A percentile compares a stretch with the other conserved stretches of the same genome.
Evolutionary conservation across 2,113 vertebrate species (phyloP).

Genomic region (Panthera uncia): DNA sequence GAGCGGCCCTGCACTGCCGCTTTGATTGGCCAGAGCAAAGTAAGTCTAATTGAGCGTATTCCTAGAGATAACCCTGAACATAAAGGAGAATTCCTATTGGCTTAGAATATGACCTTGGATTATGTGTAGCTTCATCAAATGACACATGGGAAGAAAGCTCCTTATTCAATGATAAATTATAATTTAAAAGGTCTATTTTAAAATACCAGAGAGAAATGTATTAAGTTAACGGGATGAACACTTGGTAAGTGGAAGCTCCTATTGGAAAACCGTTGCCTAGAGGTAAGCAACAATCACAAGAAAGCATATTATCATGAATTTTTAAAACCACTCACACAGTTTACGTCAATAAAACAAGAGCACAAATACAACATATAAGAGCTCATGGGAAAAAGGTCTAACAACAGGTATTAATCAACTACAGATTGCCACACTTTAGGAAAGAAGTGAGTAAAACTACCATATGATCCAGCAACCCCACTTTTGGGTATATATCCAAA

Average conservation of each 20-base stretch:
- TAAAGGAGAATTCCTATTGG: not conserved
- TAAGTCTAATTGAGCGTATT: no score
- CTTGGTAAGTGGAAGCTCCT: not conserved
- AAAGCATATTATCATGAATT: not conserved
- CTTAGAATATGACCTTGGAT: not conserved
- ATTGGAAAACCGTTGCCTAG: not conserved
- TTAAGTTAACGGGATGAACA: not conserved
- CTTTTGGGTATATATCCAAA: not conserved
- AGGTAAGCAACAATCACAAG: not conserved
- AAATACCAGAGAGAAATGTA: not conserved
- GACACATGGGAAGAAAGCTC: not conserved
- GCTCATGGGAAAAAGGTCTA: not conserved
- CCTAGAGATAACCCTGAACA: no score
- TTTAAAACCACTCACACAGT: not conserved
- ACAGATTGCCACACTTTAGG: not conserved
- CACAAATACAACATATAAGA: not conserved
- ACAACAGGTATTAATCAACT: not conserved
- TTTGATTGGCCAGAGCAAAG: not conserved
- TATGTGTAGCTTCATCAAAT: not conserved
- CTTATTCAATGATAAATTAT: not conserved
- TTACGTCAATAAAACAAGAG: slow-evolving; percentile 59
- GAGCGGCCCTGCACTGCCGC: not conserved
- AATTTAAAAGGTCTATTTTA: not conserved
- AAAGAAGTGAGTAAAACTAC: not conserved
- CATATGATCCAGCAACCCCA: accelerated